Evolutionary conservation across 2,797 vertebrate species (phyloP).

Genomic region (Gallirallus australis): DNA sequence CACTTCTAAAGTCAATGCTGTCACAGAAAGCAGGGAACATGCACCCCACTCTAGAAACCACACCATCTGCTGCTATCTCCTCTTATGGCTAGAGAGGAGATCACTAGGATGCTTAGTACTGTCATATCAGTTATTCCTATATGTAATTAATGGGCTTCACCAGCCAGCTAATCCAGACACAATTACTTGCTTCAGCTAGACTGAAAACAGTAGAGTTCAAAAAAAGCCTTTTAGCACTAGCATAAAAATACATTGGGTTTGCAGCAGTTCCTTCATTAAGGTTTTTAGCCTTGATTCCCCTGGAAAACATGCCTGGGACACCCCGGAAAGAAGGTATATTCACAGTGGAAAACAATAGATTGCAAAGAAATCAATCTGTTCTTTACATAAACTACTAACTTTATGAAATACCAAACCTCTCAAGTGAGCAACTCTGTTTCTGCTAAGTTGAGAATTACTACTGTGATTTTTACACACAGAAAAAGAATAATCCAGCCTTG

Average conservation of each 20-base stretch:
- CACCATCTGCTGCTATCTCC: background rate
- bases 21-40: background rate
- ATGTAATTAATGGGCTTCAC: background rate
- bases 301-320: background rate
- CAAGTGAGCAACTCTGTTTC: background rate
- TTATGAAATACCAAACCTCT: background rate
- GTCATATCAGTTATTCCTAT: background rate
- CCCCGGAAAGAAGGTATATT: background rate
- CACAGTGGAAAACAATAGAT: background rate
- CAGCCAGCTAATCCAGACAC: background rate
- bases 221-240: background rate
- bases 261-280: background rate
- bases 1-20: background rate
- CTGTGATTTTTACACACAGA: background rate
- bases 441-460: background rate
- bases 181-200: background rate
- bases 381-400: background rate
- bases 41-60: background rate
- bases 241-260: background rate
- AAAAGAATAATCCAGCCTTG: background rate
- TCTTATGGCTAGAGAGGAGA: background rate
- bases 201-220: background rate
- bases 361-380: background rate
- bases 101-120: background rate
- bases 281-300: background rate